These are phyloP conservation scores for Dryomyza anilis DNA, from an alignment of 2,888 invertebrate species.

Conservation along the genomic window DNA sequence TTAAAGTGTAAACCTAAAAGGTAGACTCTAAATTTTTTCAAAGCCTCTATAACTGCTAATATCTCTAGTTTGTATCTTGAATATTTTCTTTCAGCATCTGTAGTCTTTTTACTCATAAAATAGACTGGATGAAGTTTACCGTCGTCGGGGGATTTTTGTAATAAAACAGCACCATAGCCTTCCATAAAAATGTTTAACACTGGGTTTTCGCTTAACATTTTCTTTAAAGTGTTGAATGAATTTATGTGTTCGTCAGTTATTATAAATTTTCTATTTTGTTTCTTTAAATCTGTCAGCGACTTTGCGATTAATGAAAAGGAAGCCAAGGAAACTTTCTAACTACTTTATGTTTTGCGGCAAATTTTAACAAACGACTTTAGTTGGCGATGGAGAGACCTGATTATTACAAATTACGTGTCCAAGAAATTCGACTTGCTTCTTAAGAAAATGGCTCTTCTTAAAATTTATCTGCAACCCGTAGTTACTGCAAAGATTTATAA, in stretches of 20 bases:
- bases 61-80: background rate
- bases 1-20: constrained; percentile 31
- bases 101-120: constrained; percentile 32
- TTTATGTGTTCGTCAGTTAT: constrained; percentile 4
- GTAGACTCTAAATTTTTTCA: constrained; percentile 40
- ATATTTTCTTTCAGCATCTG: constrained; percentile 24
- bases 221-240: constrained; percentile 23
- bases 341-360: constrained; percentile 39
- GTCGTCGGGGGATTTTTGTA: constrained; percentile 29
- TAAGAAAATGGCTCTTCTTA: constrained; percentile 30
- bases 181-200: constrained; percentile 27
- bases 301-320: constrained; percentile 28
- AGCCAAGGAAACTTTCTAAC: constrained; percentile 42
- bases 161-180: constrained; percentile 32
- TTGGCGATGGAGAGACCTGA: constrained; percentile 36
- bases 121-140: constrained; percentile 31
- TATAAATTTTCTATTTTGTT: constrained; percentile 20
- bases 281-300: constrained; percentile 25
- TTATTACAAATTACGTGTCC: constrained; percentile 28
- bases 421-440: constrained; percentile 19
- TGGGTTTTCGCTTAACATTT: constrained; percentile 43
- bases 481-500: background rate
- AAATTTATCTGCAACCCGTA: constrained; percentile 22
- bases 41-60: constrained; percentile 21
- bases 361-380: constrained; percentile 41